Evolutionary conservation across 2,113 vertebrate species (phyloP), one percentile per base, ranked within the genome.

Genomic region (Coptodon bakossiorum): DNA sequence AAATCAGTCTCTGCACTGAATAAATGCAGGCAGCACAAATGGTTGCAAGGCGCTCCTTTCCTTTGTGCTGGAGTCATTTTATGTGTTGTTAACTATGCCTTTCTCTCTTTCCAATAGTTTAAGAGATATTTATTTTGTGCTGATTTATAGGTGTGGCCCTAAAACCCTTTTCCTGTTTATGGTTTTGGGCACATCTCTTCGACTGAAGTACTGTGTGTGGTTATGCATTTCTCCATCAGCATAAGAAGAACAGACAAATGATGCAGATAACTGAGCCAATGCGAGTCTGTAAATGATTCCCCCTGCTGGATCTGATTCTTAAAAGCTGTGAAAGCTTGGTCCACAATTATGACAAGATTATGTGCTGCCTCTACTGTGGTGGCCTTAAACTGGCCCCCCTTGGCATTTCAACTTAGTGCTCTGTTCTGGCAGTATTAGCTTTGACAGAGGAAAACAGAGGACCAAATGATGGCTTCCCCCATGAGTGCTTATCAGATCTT

Each of bases 221-320:
- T 43, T 92, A 38, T 87, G 84, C 61, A 40, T 50, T 61, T 84
- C 59, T 89, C 76, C 83, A 76, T 84, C 83, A 85, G 83, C 86
- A 85, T 82, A 78, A 86, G 71, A 63, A 84, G 84, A 91, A 80
- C 52, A 87, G 82, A 93, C 57, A 81, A 81, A 31, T 85, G 63
- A 88, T 86, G 31, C 78, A 85, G 83, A 86, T 80, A 13, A 45
- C 73, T 81, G 45, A 86, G 86, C 89, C 88, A 91, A 34, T 45
- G 56, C 3, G 8, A 48, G 68, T 91, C 89, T 95, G 93, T 61
- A 91, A 94, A 73, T 88, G 86, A 93, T 94, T 94, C 86, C 36
- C 31, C 8, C 53, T 43, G 66, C 90, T 92, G 88, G 88, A 94
- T 86, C 54, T 71, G 78, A 84, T 94, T 89, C 90, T 89, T 81